Evolutionary conservation across 1,140 invertebrate genomes (phyloP).

Genomic region (Pogonus chalceus): DNA sequence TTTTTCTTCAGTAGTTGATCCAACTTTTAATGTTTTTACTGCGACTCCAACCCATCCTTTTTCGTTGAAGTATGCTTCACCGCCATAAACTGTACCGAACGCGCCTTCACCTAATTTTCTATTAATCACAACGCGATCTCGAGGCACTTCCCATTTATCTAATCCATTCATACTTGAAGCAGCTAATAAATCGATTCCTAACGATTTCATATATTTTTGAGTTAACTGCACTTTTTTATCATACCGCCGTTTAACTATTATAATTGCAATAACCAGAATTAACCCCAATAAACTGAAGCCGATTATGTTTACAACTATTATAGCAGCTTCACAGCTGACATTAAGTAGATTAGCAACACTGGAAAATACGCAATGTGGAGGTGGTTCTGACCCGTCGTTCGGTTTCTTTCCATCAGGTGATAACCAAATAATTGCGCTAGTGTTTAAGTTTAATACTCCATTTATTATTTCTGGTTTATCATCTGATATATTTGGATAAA

Average conservation of each 20-base stretch:
- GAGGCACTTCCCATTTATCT: conserved; percentile 79
- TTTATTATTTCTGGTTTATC: conserved; percentile 33
- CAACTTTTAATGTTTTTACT: conserved; percentile 81
- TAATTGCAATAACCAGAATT: conserved; percentile 49
- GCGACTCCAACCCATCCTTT: conserved; percentile 78
- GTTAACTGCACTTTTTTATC: conserved; percentile 59
- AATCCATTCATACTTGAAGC: conserved; percentile 40
- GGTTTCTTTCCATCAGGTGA: conserved; percentile 46
- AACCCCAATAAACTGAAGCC: conserved; percentile 50
- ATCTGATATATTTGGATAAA: conserved; percentile 44
- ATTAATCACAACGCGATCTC: conserved; percentile 82
- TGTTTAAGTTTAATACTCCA: conserved; percentile 44
- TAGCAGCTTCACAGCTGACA: conserved; percentile 60
- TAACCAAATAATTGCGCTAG: conserved; percentile 51
- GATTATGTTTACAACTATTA: conserved; percentile 59
- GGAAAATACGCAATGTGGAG: conserved; percentile 49
- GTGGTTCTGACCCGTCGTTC: conserved; percentile 54
- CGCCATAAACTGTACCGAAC: conserved; percentile 80
- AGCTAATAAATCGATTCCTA: conserved; percentile 53
- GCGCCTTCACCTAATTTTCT: conserved; percentile 80
- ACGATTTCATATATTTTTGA: conserved; percentile 60
- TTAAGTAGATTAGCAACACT: conserved; percentile 52
- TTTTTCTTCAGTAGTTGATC: conserved; percentile 74
- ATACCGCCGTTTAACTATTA: conserved; percentile 58
- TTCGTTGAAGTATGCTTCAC: conserved; percentile 60